Percentiles rank a stretch among this genome's conserved stretches.
phyloP scores from a whole-genome alignment of 1,140 invertebrate species.

The Cydia pomonella region DNA sequence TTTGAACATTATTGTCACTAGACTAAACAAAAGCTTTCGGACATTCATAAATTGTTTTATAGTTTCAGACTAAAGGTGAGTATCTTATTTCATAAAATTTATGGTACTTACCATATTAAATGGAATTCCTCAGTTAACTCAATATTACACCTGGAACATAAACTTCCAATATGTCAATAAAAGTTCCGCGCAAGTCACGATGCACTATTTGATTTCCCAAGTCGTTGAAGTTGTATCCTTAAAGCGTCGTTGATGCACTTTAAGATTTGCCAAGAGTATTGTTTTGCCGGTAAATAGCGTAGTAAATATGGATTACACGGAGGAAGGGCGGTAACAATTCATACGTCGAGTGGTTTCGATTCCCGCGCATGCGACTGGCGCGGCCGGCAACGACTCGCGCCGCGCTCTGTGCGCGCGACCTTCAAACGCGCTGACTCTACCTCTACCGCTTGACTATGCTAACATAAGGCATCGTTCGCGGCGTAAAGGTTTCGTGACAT shows the following conservation, averaged over 20 bases:
- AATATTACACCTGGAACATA: conserved; percentile 12
- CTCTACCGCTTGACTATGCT: background rate
- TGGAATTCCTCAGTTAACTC: background rate
- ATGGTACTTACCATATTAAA: background rate
- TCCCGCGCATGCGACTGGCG: conserved; percentile 33
- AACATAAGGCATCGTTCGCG: background rate
- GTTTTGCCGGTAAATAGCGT: background rate
- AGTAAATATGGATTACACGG: background rate
- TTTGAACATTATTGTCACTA: background rate
- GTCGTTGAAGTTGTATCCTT: background rate
- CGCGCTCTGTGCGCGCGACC: conserved; percentile 17
- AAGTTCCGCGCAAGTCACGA: background rate
- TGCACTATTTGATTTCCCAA: background rate
- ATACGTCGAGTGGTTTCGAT: conserved; percentile 28
- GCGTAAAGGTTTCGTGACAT: conserved; percentile 13
- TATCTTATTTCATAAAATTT: background rate
- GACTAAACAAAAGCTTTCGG: background rate
- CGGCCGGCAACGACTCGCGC: conserved; percentile 6
- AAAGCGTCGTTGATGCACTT: background rate
- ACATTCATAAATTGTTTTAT: background rate
- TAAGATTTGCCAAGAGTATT: background rate
- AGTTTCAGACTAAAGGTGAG: background rate
- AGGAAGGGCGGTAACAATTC: background rate
- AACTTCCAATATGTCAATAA: conserved; percentile 9
- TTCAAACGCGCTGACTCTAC: conserved; percentile 10